Evolutionary conservation across 2,113 vertebrate genomes (phyloP).

Genomic region (Forbesichthys agassizii): DNA sequence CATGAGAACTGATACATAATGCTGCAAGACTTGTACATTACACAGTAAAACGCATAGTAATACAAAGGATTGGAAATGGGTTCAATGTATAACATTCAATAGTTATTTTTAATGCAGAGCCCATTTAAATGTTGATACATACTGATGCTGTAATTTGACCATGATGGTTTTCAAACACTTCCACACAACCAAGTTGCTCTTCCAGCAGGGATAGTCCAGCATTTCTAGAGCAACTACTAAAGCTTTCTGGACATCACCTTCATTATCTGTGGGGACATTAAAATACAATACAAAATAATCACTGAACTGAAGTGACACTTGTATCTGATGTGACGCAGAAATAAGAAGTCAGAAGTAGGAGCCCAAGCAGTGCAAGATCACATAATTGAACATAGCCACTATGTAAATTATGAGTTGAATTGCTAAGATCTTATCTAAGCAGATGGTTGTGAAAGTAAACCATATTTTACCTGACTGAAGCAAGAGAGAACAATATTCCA

Average conservation of each 20-base stretch:
- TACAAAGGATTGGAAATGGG: too few species aligned
- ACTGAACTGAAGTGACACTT: background rate
- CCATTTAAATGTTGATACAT: conserved; percentile 4
- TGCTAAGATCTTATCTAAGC: too few species aligned
- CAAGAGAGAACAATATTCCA: conserved; percentile 84
- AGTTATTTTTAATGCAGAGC: background rate
- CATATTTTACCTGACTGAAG: conserved; percentile 79
- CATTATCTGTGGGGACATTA: conserved; percentile 68
- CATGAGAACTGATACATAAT: too few species aligned
- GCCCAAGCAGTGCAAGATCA: too few species aligned
- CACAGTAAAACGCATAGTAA: too few species aligned
- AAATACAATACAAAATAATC: background rate
- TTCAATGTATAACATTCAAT: background rate
- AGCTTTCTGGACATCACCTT: conserved; percentile 63
- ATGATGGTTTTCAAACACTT: conserved; percentile 73
- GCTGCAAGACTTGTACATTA: too few species aligned
- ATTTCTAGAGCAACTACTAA: conserved; percentile 80
- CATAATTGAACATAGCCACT: too few species aligned
- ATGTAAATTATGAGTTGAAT: too few species aligned
- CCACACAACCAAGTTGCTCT: conserved; percentile 81
- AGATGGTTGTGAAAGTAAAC: too few species aligned
- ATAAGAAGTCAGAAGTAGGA: too few species aligned
- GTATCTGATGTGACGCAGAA: too few species aligned
- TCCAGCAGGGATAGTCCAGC: conserved; percentile 88
- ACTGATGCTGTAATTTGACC: conserved; percentile 61